Conservation (phyloP, 2,888 invertebrate species). For the Drosophila atripex region DNA sequence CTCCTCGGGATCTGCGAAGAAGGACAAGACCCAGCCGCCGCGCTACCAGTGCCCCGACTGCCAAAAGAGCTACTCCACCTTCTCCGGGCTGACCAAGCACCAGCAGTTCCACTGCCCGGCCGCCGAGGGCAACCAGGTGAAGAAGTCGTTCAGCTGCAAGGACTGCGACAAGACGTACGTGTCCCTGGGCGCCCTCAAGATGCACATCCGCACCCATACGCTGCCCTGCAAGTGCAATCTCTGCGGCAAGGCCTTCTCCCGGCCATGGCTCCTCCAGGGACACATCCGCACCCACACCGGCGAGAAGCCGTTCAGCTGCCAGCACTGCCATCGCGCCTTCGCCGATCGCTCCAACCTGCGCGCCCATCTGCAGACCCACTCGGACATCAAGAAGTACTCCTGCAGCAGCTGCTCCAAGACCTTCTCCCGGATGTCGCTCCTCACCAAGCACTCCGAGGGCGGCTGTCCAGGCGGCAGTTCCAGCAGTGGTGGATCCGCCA, state of each 20-base stretch:
- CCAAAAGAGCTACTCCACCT: slow-evolving; percentile 97
- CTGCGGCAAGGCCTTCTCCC: slow-evolving; percentile 98
- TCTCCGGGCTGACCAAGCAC: slow-evolving; percentile 98
- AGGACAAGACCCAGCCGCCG: slow-evolving; percentile 84
- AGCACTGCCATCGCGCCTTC: slow-evolving; percentile 97
- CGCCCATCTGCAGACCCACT: slow-evolving; percentile 98
- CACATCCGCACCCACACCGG: slow-evolving; percentile 99
- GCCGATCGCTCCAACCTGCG: slow-evolving; percentile 98
- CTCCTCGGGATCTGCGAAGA: slow-evolving; percentile 81
- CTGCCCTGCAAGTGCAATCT: slow-evolving; percentile 98
- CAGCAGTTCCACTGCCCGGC: slow-evolving; percentile 98
- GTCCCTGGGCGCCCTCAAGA: slow-evolving; percentile 97
- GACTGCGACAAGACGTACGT: slow-evolving; percentile 98
- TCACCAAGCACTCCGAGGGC: slow-evolving; percentile 96
- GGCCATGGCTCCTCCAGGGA: slow-evolving; percentile 98
- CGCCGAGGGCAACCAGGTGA: slow-evolving; percentile 91
- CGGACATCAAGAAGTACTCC: slow-evolving; percentile 98
- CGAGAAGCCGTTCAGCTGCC: slow-evolving; percentile 98
- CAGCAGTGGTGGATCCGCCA: slow-evolving; percentile 44
- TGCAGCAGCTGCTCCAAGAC: slow-evolving; percentile 97
- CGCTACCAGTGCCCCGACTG: slow-evolving; percentile 97
- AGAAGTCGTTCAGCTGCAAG: slow-evolving; percentile 97
- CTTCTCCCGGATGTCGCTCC: slow-evolving; percentile 97
- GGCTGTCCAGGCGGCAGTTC: slow-evolving; percentile 88
- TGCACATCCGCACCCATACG: slow-evolving; percentile 99